These are phyloP conservation scores for Temnopleurus reevesii DNA, from an alignment of 53 echinoderm and acorn worm species.

Conservation along the genomic window DNA sequence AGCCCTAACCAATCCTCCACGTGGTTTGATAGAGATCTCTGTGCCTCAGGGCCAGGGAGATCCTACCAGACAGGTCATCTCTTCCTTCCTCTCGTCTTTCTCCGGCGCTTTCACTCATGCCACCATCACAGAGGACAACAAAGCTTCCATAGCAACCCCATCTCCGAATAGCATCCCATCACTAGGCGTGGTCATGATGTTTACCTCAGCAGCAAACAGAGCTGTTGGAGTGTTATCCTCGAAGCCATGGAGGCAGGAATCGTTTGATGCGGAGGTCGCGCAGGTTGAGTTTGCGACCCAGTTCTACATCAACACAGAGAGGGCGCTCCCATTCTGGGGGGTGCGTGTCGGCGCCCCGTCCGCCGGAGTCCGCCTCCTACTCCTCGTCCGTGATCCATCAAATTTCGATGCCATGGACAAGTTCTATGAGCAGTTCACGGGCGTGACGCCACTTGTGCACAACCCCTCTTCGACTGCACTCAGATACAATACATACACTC, in stretches of 20 bases:
- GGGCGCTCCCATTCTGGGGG: slow-evolving; percentile 80
- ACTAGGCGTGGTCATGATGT: slow-evolving; percentile 76
- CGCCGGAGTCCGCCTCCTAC: slow-evolving; percentile 79
- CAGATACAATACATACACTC: slow-evolving; percentile 70
- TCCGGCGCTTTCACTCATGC: slow-evolving; percentile 94
- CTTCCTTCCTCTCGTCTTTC: slow-evolving; percentile 73
- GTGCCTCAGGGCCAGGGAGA: slow-evolving; percentile 64
- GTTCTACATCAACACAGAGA: slow-evolving; percentile 67
- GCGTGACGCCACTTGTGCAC: slow-evolving; percentile 62
- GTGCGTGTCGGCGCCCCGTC: slow-evolving; percentile 75
- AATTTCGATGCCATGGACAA: slow-evolving; percentile 80
- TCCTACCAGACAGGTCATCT: slow-evolving; percentile 62
- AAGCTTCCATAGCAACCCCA: not conserved
- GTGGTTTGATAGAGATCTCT: slow-evolving; percentile 80
- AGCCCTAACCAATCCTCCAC: slow-evolving; percentile 86
- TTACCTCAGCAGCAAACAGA: slow-evolving; percentile 66
- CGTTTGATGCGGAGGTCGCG: slow-evolving; percentile 67
- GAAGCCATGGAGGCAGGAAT: slow-evolving; percentile 69
- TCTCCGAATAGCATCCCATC: slow-evolving; percentile 66
- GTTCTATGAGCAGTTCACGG: slow-evolving; percentile 78
- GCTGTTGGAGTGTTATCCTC: slow-evolving; percentile 63
- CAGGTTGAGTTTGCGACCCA: slow-evolving; percentile 82
- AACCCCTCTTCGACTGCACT: slow-evolving; percentile 51
- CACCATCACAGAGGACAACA: slow-evolving; percentile 60
- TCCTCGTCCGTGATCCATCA: slow-evolving; percentile 66